Base-by-base conservation (phyloP, 2,888 invertebrate species). In the Icerya purchasi region DNA sequence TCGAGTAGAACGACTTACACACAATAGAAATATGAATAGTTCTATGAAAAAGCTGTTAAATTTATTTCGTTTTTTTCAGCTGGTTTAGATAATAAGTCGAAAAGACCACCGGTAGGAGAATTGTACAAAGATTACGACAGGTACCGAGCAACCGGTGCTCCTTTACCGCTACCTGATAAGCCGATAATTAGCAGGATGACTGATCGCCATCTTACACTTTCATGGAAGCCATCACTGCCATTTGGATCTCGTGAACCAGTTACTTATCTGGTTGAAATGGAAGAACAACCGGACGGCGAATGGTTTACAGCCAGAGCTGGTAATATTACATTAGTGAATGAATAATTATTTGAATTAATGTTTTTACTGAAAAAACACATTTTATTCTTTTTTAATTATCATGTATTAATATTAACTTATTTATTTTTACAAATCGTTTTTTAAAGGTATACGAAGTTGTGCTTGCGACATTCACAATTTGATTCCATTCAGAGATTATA, bases 161-260 rank as follows among this genome's bases (percentile, higher is more conserved):
- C 93, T 0, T 78, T 90, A 69, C 92, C 93, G 0, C 73, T 94
- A 2, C 79, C 88, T 0, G 92, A 94, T 71, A 81, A 82, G 60
- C 97, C 97, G 2, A 88, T 90, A 68, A 89, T 97, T 68, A 85
- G 88, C 20, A 83, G 88, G 57, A 91, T 94, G 86, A 84, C 88
- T 8, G 92, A 92, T 69, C 79, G 89, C 8, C 81, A 84, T 61
- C 78, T 93, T 62, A 89, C 88, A 0, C 75, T 97, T 10, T 87
- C 89, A 0, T 97, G 97, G 97, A 86, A 83, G 66, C 93, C 94
- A 0, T 91, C 90, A 20, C 83, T 94, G 55, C 86, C 93, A 2
- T 79, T 86, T 62, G 85, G 84, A 21, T 87, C 92, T 0, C 78
- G 86, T 54, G 82, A 85, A 67, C 93, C 93, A 0, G 89, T 94